phyloP scores from a whole-genome alignment of 2,113 vertebrate species.

The Saguinus imperator region DNA sequence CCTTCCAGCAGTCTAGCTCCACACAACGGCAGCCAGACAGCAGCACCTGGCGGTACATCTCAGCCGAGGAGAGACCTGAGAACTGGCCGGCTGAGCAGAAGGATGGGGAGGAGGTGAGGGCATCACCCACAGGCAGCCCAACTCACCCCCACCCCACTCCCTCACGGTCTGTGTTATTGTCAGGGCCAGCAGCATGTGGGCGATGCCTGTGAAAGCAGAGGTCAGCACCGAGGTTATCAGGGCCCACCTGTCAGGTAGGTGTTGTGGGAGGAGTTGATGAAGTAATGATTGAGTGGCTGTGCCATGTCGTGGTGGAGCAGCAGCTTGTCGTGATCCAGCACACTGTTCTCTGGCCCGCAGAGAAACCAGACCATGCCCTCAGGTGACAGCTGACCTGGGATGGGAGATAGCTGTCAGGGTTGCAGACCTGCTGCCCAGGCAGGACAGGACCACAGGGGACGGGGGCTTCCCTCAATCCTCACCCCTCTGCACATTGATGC shows the following conservation, averaged over 20 bases:
- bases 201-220: not conserved
- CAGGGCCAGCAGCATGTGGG: not conserved
- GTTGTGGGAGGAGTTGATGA: constrained; percentile 98
- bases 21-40: constrained; percentile 96
- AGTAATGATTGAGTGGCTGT: constrained; percentile 95
- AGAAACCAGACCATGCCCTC: constrained; percentile 95
- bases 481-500: constrained; percentile 93
- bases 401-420: not conserved
- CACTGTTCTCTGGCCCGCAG: constrained; percentile 92
- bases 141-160: not conserved
- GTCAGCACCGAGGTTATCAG: not conserved
- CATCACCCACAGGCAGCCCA: not conserved
- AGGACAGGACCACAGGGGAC: fast-evolving
- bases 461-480: constrained; percentile 66
- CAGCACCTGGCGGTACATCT: constrained; percentile 98
- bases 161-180: not conserved
- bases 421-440: fast-evolving
- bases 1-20: constrained; percentile 99
- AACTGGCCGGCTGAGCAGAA: constrained; percentile 93
- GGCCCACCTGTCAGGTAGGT: constrained; percentile 95
- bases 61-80: constrained; percentile 94
- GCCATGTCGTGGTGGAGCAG: constrained; percentile 93
- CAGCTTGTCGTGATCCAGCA: constrained; percentile 90
- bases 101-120: fast-evolving
- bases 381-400: constrained; percentile 92